phyloP scores from a whole-genome alignment of 2,888 invertebrate genomes.

The Heliconius ismenius region DNA sequence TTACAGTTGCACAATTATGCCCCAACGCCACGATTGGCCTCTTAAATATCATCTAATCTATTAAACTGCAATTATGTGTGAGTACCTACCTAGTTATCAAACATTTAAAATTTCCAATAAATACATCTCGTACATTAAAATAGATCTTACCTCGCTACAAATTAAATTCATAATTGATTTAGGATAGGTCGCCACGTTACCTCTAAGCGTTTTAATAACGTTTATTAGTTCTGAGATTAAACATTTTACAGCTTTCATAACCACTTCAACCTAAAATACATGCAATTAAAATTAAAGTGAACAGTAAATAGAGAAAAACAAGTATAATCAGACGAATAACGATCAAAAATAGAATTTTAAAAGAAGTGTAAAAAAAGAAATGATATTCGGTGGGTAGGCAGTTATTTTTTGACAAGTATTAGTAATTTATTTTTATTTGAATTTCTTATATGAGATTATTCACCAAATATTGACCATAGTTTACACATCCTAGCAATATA shows the following conservation, averaged over 20 bases:
- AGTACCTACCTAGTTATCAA: background rate
- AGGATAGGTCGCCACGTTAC: slow-evolving; percentile 68
- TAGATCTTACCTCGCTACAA: slow-evolving; percentile 64
- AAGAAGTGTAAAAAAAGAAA: too few species aligned
- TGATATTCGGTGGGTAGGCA: too few species aligned
- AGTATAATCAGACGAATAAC: background rate
- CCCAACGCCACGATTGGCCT: background rate
- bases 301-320: background rate
- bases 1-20: background rate
- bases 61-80: background rate
- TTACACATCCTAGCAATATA: background rate
- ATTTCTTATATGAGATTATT: background rate
- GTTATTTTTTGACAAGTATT: background rate
- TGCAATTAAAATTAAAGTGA: background rate
- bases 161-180: slow-evolving; percentile 74
- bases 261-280: slow-evolving; percentile 60
- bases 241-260: slow-evolving; percentile 71
- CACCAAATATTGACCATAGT: background rate
- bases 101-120: background rate
- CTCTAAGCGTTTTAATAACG: slow-evolving; percentile 75
- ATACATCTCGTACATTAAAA: background rate
- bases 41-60: background rate
- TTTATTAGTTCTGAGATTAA: slow-evolving; percentile 83
- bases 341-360: background rate
- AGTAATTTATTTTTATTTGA: background rate